A percentile compares a stretch with the other conserved stretches of the same genome.
Evolutionary conservation across 2,888 invertebrate species (phyloP).

Genomic region (Aethes cnicana): DNA sequence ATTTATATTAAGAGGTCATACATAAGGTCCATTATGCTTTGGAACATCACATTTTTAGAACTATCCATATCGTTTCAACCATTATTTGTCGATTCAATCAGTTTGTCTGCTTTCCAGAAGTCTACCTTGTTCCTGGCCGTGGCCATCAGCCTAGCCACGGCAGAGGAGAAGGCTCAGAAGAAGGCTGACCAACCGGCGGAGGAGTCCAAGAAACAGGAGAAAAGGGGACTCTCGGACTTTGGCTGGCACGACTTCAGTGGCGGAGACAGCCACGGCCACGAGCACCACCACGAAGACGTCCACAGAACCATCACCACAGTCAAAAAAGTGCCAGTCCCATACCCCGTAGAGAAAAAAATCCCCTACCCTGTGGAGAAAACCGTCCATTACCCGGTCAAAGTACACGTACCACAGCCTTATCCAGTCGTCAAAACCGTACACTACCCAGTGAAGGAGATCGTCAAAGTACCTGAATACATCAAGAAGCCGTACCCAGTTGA

Average conservation of each 20-base stretch:
- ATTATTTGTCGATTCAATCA: no score
- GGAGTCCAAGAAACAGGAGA: constrained; percentile 80
- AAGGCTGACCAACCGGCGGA: constrained; percentile 74
- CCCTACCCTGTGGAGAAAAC: constrained; percentile 86
- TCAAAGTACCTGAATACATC: constrained; percentile 86
- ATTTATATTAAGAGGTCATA: no score
- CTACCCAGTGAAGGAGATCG: constrained; percentile 84
- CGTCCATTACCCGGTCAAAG: constrained; percentile 85
- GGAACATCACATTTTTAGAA: no score
- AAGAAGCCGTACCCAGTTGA: constrained; percentile 86
- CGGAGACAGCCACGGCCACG: constrained; percentile 38
- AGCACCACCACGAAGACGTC: constrained; percentile 57
- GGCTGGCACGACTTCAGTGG: constrained; percentile 67
- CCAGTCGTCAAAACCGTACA: constrained; percentile 87
- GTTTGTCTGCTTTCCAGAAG: constrained; percentile 55
- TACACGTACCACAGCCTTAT: constrained; percentile 87
- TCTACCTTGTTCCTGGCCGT: constrained; percentile 78
- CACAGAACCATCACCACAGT: constrained; percentile 86
- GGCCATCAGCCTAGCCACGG: constrained; percentile 80
- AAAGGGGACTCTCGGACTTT: constrained; percentile 78
- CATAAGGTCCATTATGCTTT: no score
- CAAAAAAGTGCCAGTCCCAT: constrained; percentile 88
- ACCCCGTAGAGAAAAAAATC: constrained; percentile 87
- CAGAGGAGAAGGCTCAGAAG: constrained; percentile 78
- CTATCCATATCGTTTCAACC: no score